Conservation (phyloP, 2,113 vertebrate species). For the Nanorana parkeri region DNA sequence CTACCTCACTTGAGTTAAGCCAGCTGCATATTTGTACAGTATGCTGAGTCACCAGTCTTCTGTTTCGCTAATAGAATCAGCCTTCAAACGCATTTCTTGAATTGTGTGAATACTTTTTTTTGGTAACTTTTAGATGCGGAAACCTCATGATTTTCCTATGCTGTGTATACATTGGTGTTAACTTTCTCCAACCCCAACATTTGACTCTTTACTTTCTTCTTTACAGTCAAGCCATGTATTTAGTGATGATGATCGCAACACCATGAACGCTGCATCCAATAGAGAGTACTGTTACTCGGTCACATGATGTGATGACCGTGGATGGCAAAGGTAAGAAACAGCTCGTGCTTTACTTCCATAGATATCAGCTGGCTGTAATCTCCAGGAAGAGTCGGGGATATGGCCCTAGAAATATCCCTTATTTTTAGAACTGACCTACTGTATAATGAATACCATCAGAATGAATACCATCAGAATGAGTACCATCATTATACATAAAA, state of each 20-base stretch:
- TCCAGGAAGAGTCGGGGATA: no score
- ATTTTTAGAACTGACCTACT: no score
- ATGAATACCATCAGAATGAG: no score
- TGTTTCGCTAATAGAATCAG: background rate
- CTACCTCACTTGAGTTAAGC: background rate
- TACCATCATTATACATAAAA: no score
- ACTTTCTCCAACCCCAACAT: background rate
- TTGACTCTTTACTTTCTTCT: slow-evolving; percentile 13
- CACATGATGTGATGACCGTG: background rate
- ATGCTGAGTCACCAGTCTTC: background rate
- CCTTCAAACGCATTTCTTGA: background rate
- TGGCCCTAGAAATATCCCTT: no score
- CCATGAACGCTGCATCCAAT: background rate
- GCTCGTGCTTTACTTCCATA: no score
- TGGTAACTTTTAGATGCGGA: background rate
- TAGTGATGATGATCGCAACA: background rate
- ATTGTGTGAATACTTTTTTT: slow-evolving; percentile 1
- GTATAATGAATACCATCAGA: no score
- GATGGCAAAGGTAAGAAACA: background rate
- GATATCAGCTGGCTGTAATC: no score
- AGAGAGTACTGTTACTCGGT: background rate
- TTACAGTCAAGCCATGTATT: background rate
- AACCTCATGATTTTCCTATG: background rate
- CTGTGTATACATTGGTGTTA: background rate
- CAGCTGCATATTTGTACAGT: background rate